phyloP scores from a whole-genome alignment of 2,113 vertebrate genomes.

The Hyperoodon ampullatus region DNA sequence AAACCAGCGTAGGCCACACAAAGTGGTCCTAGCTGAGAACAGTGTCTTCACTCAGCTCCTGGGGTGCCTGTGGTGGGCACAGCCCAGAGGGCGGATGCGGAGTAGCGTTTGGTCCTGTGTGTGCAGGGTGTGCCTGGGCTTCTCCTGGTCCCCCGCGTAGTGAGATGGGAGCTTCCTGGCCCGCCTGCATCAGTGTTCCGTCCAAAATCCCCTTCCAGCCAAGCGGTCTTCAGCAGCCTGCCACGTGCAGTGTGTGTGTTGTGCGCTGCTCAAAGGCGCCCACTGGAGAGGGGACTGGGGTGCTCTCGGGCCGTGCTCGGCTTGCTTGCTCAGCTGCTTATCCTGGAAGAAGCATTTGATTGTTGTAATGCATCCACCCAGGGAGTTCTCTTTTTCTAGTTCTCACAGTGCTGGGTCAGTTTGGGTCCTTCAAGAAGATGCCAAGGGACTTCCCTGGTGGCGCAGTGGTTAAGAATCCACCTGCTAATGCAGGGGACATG shows the following conservation, averaged over 20 bases:
- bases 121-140: not conserved
- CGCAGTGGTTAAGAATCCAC: not conserved
- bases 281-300: accelerated
- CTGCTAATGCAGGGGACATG: no score
- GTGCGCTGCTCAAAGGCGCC: not conserved
- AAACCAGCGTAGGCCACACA: not conserved
- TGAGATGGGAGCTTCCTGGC: not conserved
- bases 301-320: not conserved
- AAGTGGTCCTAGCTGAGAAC: not conserved
- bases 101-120: not conserved
- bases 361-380: accelerated
- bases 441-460: not conserved
- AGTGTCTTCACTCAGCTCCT: not conserved
- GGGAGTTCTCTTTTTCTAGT: not conserved
- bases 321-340: not conserved
- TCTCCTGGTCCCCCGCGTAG: not conserved
- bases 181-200: not conserved
- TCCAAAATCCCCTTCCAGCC: no score
- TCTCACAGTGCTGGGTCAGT: not conserved
- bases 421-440: not conserved
- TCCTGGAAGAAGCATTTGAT: not conserved
- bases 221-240: not conserved
- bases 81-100: not conserved
- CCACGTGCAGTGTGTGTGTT: accelerated
- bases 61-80: not conserved